Evolutionary conservation across 2,797 vertebrate species (phyloP).

Genomic region (Smutsia gigantea): DNA sequence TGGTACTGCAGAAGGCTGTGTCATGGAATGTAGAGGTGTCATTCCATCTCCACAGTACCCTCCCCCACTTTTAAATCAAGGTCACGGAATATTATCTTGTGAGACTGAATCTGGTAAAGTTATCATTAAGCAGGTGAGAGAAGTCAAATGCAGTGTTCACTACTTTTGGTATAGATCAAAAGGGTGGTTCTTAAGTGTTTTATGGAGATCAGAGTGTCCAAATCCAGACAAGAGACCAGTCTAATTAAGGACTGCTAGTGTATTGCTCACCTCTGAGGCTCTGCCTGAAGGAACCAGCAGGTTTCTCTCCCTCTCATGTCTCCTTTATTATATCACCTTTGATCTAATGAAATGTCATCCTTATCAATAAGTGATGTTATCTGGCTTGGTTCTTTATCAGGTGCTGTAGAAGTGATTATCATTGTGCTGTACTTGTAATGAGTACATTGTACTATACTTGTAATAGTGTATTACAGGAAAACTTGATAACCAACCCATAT

Average conservation of each 20-base stretch:
- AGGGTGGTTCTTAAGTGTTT: neutral
- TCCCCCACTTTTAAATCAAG: neutral
- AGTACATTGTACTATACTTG: too few species aligned
- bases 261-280: neutral
- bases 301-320: neutral
- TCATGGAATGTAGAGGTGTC: neutral
- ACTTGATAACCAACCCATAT: neutral
- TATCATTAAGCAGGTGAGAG: neutral
- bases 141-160: neutral
- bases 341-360: constrained; percentile 9
- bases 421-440: neutral
- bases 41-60: neutral
- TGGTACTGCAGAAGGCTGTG: neutral
- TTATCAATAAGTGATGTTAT: neutral
- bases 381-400: neutral
- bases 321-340: constrained; percentile 9
- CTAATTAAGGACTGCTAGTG: neutral
- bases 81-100: neutral
- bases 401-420: neutral
- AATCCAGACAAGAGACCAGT: neutral
- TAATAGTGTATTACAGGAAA: neutral
- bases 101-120: neutral
- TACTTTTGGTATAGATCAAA: constrained; percentile 40
- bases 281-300: neutral
- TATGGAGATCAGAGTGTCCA: neutral